Evolutionary conservation across 2,113 vertebrate genomes (phyloP), one percentile per base, ranked within the genome.

Genomic region (Rhinoptilus africanus): DNA sequence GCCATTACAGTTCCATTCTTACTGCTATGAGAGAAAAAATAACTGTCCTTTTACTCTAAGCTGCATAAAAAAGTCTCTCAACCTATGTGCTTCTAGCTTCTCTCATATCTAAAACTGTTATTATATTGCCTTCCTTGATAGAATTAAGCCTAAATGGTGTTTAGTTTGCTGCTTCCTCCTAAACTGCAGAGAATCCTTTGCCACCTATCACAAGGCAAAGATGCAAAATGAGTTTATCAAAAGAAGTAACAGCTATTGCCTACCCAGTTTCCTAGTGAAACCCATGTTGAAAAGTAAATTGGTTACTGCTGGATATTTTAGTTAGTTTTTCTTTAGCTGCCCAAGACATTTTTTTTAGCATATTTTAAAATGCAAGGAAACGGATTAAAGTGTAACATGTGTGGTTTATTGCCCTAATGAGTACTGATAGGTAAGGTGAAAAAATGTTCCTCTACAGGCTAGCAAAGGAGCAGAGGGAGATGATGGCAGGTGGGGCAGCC

Each of bases 21-120:
- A 73, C 50, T 56, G 50, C 37, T 84, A 41, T 50, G 56, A 94
- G 63, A 95, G 80, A 82, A 97, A 97, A 85, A 96, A 94, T 85
- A 59, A 75, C 78, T 94, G 50, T 87, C 64, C 63, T 95, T 95
- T 82, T 54, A 94, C 78, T 85, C n/a, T 48, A 85, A 73, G 64
- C 66, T 89, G 76, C 35, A 63, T 56, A 92, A 96, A 96, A 82
- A 80, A 63, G 37, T 69, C 80, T 12, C 47, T 88, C 28, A 45
- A 68, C 56, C 69, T 76, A 45, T 19, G 19, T 80, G 39, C 62
- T 91, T 86, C 66, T 71, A 92, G 85, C 71, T 97, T 89, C 71
- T 66, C 19, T 85, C 71, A 76, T 47, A 94, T 85, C n/a, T 56
- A 53, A 81, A 97, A 95, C n/a, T 93, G 60, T 35, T 93, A 16